Conservation (phyloP, 2,113 vertebrate species). For the Alaudala cheleensis region DNA sequence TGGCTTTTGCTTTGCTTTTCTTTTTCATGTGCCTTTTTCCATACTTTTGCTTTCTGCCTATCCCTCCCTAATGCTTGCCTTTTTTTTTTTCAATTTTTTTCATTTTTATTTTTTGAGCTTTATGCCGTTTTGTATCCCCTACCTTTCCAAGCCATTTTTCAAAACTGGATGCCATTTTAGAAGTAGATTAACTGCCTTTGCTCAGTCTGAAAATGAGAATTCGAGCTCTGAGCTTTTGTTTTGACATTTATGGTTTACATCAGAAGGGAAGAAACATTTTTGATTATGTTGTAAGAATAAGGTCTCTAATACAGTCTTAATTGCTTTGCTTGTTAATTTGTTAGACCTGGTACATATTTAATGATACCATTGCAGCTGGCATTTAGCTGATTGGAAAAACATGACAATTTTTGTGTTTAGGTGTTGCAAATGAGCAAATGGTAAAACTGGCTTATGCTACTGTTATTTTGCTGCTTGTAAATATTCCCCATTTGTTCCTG, state of each 20-base stretch:
- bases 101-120: neutral
- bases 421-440: neutral
- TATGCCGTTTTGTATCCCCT: neutral
- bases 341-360: slow-evolving; percentile 25
- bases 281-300: neutral
- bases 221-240: neutral
- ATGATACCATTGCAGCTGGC: neutral
- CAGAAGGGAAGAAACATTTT: neutral
- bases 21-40: neutral
- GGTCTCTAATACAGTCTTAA: slow-evolving; percentile 1
- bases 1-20: neutral
- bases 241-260: neutral
- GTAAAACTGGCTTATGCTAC: neutral
- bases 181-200: neutral
- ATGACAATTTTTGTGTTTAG: neutral
- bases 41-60: neutral
- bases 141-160: neutral
- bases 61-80: neutral
- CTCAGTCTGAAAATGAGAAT: neutral
- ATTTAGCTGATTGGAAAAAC: slow-evolving; percentile 16
- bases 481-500: neutral
- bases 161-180: neutral
- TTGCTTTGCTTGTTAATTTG: neutral
- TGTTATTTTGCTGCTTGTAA: neutral
- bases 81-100: neutral